Base-by-base conservation (phyloP, 2,113 vertebrate genomes). In the Lophius piscatorius region DNA sequence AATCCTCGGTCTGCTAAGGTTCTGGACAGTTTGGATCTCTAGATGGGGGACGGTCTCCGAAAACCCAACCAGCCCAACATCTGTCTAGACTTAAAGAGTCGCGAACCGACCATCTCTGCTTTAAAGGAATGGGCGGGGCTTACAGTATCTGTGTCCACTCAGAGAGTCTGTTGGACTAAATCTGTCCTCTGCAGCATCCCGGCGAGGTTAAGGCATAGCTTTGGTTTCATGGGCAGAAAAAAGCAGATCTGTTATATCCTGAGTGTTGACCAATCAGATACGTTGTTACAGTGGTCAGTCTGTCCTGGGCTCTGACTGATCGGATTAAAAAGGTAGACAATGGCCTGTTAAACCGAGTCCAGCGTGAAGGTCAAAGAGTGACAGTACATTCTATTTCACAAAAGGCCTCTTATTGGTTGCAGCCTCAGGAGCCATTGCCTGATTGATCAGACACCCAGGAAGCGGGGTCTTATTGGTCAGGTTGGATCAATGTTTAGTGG, bases 201-300 rank as follows among this genome's bases (percentile, higher is more conserved):
- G n/a, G n/a, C n/a, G n/a, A 13, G 33, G 26, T 17, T 23, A 0
- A 10, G n/a, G 45, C 3, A 35, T 35, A 22, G 50, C 29, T 48
- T 54, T 11, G 20, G 8, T n/a, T n/a, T n/a, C n/a, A 23, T 38
- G 56, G 64, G 63, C 76, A 80, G 65, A 80, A 61, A 24, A 31
- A 24, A 12, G 29, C 28, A 42, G n/a, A 63, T 41, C 40, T 16
- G 42, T 7, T 14, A 9, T 22, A 28, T 34, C 51, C 41, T 71
- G 36, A 67, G 50, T 12, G 11, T 10, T 38, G 18, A 57, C 11
- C 9, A 57, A 7, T 22, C 42, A 49, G 21, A 0, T 9, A 24
- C 20, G 9, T 1, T 1, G 4, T 16, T 11, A 14, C 12, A n/a
- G 17, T 0, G 12, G 5, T 11, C 2, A 20, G 2, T 4, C 12